Conservation (phyloP, 35 echinoderm and acorn worm species). For the Chiridota heheva region DNA sequence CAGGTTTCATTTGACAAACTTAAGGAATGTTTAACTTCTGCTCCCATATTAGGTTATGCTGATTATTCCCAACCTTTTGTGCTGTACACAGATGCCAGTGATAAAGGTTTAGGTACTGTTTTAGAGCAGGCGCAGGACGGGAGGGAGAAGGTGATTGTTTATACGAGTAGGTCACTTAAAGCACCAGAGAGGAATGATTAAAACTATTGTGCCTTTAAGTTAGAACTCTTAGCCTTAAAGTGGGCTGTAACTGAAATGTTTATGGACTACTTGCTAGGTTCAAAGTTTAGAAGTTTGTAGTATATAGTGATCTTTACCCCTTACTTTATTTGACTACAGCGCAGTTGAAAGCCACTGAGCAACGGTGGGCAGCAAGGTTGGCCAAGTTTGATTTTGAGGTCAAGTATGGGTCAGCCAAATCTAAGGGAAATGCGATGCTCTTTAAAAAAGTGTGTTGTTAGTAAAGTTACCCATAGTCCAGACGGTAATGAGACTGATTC, state of each 20-base stretch:
- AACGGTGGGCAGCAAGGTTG: neutral
- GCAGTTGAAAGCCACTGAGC: neutral
- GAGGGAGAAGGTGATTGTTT: conserved; percentile 21
- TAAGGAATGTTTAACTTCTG: neutral
- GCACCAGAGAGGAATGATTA: no score
- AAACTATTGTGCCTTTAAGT: no score
- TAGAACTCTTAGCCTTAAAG: no score
- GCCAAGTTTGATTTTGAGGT: neutral
- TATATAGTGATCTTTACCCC: neutral
- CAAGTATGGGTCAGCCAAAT: neutral
- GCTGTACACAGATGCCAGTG: conserved; percentile 41
- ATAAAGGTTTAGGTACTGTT: conserved; percentile 56
- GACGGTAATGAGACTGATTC: no score
- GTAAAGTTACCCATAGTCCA: no score
- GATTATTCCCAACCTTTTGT: conserved; percentile 42
- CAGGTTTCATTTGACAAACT: conserved; percentile 32
- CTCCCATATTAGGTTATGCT: conserved; percentile 34
- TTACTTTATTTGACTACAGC: neutral
- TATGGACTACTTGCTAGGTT: no score
- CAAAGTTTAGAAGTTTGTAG: no score
- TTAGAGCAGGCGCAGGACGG: conserved; percentile 54
- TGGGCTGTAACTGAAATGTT: no score
- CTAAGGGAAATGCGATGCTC: conserved; percentile 4
- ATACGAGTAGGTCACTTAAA: conserved; percentile 30
- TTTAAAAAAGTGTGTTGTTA: neutral